A percentile compares a stretch with the other conserved stretches of the same genome.
phyloP scores from a whole-genome alignment of 1,140 invertebrate species.

The Ectropis grisescens region DNA sequence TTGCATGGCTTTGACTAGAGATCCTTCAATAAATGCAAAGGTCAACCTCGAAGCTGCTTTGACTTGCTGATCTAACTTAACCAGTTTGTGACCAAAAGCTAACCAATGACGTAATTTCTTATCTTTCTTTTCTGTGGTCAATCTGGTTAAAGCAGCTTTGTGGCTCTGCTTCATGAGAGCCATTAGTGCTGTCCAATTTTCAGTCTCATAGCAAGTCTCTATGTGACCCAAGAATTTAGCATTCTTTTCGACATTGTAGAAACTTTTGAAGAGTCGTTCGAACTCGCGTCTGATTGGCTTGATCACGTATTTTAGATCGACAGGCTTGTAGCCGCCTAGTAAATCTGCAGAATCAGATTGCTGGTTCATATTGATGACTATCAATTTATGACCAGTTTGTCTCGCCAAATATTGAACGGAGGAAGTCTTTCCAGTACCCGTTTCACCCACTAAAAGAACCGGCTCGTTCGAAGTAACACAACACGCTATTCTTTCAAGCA shows the following conservation, averaged over 20 bases:
- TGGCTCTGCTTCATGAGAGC: slow-evolving; percentile 84
- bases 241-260: slow-evolving; percentile 88
- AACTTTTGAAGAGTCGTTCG: slow-evolving; percentile 83
- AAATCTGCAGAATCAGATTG: slow-evolving; percentile 97
- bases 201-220: slow-evolving; percentile 79
- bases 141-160: slow-evolving; percentile 75
- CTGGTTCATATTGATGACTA: slow-evolving; percentile 99
- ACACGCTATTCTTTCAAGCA: slow-evolving; percentile 90
- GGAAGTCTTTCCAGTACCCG: slow-evolving; percentile 98
- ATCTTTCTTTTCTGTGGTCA: slow-evolving; percentile 49
- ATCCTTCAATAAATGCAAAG: slow-evolving; percentile 95
- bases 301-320: slow-evolving; percentile 90
- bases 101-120: slow-evolving; percentile 56
- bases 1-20: slow-evolving; percentile 90
- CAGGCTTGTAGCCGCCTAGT: slow-evolving; percentile 96
- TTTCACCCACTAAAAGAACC: slow-evolving; percentile 96
- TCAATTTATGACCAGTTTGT: slow-evolving; percentile 84
- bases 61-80: slow-evolving; percentile 70
- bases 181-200: slow-evolving; percentile 80
- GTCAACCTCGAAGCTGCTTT: slow-evolving; percentile 85
- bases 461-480: slow-evolving; percentile 89
- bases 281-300: slow-evolving; percentile 86
- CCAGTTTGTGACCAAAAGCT: slow-evolving; percentile 69
- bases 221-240: slow-evolving; percentile 86
- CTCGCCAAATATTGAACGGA: slow-evolving; percentile 93